Conservation (phyloP, 2,888 invertebrate genomes). For the Reticulitermes lucifugus region DNA sequence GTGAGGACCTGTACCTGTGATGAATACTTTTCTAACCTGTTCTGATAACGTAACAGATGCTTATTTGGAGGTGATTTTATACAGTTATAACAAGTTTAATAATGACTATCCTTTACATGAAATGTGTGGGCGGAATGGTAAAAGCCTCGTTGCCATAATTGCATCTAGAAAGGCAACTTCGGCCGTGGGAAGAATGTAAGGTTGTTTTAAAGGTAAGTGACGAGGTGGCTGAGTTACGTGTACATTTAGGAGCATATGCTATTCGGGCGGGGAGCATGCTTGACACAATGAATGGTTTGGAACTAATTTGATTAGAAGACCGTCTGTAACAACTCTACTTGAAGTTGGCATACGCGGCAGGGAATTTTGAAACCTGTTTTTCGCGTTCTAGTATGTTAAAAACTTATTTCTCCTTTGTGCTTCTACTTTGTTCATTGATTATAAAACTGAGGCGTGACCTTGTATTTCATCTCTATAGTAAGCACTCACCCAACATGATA, state of each 20-base stretch:
- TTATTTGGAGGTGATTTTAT: not conserved
- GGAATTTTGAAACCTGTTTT: conserved; percentile 40
- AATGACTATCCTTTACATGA: not conserved
- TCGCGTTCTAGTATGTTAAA: conserved; percentile 20
- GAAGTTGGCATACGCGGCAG: not conserved
- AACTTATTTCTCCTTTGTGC: not conserved
- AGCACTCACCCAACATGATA: not conserved
- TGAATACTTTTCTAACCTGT: not conserved
- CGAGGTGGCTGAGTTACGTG: not conserved
- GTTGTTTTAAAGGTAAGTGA: not conserved
- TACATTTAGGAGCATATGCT: not conserved
- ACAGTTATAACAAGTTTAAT: not conserved
- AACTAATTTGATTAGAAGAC: conserved; percentile 35
- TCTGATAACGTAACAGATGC: not conserved
- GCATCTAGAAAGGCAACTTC: not conserved
- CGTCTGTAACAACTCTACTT: not conserved
- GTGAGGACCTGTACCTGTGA: too few species aligned
- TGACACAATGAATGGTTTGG: conserved; percentile 31
- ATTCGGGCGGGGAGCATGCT: not conserved
- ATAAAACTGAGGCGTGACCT: conserved; percentile 9
- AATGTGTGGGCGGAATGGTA: not conserved
- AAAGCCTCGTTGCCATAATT: not conserved
- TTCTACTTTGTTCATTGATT: conserved; percentile 12
- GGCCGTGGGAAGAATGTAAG: not conserved
- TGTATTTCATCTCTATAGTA: not conserved